phyloP scores from a whole-genome alignment of 2,797 vertebrate genomes.

The Coreius guichenoti region DNA sequence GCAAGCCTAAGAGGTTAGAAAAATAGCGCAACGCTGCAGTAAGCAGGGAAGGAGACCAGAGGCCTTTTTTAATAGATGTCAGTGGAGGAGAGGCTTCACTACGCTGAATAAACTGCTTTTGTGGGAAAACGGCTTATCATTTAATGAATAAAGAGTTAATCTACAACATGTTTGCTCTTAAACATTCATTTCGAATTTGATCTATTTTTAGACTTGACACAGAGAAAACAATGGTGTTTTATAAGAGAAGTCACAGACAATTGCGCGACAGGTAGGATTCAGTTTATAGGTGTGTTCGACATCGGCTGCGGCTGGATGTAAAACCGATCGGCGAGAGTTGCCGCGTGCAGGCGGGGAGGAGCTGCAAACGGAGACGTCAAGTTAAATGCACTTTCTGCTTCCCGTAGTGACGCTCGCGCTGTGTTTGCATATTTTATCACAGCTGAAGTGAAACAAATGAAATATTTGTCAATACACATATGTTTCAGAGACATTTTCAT shows the following conservation, averaged over 20 bases:
- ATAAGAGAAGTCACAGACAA: neutral
- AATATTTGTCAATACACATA: too few species aligned
- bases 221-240: neutral
- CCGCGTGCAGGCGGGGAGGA: too few species aligned
- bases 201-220: neutral
- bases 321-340: too few species aligned
- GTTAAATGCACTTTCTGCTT: too few species aligned
- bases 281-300: neutral
- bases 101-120: neutral
- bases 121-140: neutral
- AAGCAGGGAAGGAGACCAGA: neutral
- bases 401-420: too few species aligned
- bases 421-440: too few species aligned
- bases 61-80: neutral
- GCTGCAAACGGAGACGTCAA: too few species aligned
- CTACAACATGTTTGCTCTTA: neutral
- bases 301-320: too few species aligned
- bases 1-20: neutral
- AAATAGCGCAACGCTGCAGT: neutral
- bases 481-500: too few species aligned
- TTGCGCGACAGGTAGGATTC: neutral
- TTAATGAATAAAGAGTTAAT: constrained; percentile 12
- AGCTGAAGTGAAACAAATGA: too few species aligned
- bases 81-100: neutral
- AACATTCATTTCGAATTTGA: neutral